Conservation (phyloP, 2,113 vertebrate species). For the Ophthalmolycus amberensis region DNA sequence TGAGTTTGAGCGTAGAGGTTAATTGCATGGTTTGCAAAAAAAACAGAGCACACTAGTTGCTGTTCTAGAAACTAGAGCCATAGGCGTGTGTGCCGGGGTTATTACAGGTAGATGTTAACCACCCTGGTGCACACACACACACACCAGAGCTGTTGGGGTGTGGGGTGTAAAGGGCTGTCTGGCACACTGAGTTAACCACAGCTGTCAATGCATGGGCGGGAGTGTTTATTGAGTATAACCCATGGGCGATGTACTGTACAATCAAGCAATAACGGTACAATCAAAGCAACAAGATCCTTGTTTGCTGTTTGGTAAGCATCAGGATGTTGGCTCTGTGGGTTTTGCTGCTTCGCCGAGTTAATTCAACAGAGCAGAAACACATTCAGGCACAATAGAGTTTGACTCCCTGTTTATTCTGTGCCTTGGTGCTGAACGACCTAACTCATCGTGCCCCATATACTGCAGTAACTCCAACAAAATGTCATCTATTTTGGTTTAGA, state of each 20-base stretch:
- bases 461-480: background rate
- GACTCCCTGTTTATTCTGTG: background rate
- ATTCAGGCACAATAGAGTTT: background rate
- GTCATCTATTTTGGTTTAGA: background rate
- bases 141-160: background rate
- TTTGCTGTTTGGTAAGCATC: conserved; percentile 37
- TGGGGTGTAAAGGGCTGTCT: background rate
- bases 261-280: conserved; percentile 13
- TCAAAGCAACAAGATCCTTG: conserved; percentile 20
- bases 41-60: background rate
- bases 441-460: background rate
- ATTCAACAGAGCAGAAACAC: background rate
- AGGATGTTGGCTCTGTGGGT: conserved; percentile 46
- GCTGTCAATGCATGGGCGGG: background rate
- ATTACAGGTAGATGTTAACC: conserved; percentile 8
- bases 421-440: background rate
- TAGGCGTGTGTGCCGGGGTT: background rate
- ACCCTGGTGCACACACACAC: background rate
- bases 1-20: too few relatives aligned
- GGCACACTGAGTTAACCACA: conserved; percentile 24
- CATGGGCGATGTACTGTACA: background rate
- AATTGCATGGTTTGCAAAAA: background rate
- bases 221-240: background rate
- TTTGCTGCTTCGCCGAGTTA: background rate
- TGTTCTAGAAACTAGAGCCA: background rate